Evolutionary conservation across 37 sponge, comb jelly and placozoan species (phyloP), one percentile per base, ranked within the genome.

Genomic region (Diacarnus erythraeanus): DNA sequence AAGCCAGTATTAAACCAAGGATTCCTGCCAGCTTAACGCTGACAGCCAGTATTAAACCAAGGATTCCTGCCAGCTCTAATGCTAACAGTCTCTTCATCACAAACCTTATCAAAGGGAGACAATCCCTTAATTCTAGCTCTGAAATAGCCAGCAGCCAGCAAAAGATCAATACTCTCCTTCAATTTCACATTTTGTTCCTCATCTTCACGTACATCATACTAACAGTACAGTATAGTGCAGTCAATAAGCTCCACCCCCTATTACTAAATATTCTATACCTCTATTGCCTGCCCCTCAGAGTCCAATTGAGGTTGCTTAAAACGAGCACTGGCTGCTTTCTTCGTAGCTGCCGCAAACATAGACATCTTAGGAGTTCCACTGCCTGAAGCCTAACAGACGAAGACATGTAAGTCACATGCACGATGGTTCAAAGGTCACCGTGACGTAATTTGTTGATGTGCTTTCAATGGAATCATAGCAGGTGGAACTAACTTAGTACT

Each of bases 111-210:
- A 91, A 98, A 98, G 2, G 99, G 90, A 57, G 92, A 74, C 20
- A 98, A 83, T 29, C 94, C 92, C 82, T 95, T 93, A 37, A 98
- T 98, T 39, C 99, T 75, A 18, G 99, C 99, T 37, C 99, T 77
- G 71, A 98, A 98, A 69, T 98, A 98, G 35, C 99, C 99, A 57
- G 99, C 99, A 31, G 97, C 99, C 64, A 98, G 68, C 29, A 98
- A 83, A 22, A 98, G 83, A 57, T 96, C 90, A 35, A 96, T 93
- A 58, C 83, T 91, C 78, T 93, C 91, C 36, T 36, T 65, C 43
- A 96, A 76, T 79, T 98, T 98, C 25, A 84, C 89, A 64, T 88
- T 87, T 70, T 96, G 97, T 61, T 98, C 99, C 72, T 98, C 96
- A 81, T 98, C 99, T 56, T 87, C 96, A 18, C 99, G 69, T 3